Evolutionary conservation across 2,797 vertebrate species (phyloP), one percentile per base, ranked within the genome.

Genomic region (Moxostoma hubbsi): DNA sequence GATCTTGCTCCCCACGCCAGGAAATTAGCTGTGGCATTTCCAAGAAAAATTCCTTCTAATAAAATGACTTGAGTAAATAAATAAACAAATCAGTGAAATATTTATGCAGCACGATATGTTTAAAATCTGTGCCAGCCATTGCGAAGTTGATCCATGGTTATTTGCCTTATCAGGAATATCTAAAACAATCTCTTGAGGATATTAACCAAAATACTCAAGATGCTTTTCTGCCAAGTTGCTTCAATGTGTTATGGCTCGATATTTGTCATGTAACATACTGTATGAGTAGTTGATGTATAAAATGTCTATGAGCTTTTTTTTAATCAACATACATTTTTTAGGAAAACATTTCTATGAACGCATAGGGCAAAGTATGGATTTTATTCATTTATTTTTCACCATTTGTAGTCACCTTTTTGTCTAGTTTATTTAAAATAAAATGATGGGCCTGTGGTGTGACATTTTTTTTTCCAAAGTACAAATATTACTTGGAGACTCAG

Each of bases 1-100:
- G 84, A 77, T 66, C 85, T 85, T 58, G 67, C 80, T 82, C 79
- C 86, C 72, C 77, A 82, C 80, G 83, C 85, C 86, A 88, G 87
- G 86, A 93, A 92, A 93, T 93, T 90, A 92, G 90, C 87, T 85
- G 86, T 90, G 92, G 89, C 90, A 91, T 93, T 89, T 92, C 86
- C 83, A 83, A 89, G 89, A 87, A 87, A 89, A 89, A 89, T 90
- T 92, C 89, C 89, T 83, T 88, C 86, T 89, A 87, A 91, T 92
- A 91, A 92, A 92, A 89, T 71, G 77, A 84, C 86, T 82, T 9
- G 5, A 77, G 84, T 85, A 87, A 86, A 89, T 88, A 90, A 87
- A 89, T 89, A 90, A 90, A 92, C 89, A 92, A 91, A 91, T 79
- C 62, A 85, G 87, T 88, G 85, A 91, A 91, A 90, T 92, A 92